Evolutionary conservation across 2,888 invertebrate genomes (phyloP).

Genomic region (Callyntrura sp.): DNA sequence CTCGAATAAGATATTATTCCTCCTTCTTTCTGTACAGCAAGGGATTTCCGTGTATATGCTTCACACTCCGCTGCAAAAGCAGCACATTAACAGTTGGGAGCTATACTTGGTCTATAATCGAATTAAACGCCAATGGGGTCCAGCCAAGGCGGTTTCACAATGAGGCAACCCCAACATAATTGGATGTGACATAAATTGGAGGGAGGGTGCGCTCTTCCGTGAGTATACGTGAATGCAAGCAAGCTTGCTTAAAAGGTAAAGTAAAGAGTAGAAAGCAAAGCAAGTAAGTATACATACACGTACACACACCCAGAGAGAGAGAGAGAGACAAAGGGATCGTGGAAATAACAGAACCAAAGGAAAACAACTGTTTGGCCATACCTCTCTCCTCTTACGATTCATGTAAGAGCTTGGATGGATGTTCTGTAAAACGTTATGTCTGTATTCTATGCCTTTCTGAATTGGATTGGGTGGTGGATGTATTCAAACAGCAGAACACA

Average conservation of each 20-base stretch:
- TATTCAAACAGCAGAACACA: no score
- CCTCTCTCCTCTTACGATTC: no score
- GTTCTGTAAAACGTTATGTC: no score
- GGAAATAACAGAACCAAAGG: no score
- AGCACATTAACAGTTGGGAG: slow-evolving; percentile 56
- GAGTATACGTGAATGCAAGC: slow-evolving; percentile 36
- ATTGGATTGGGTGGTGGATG: no score
- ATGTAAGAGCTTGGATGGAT: no score
- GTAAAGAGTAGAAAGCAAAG: neutral
- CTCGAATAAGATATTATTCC: neutral
- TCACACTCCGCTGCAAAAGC: neutral
- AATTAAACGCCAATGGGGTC: slow-evolving; percentile 84
- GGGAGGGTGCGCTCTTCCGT: slow-evolving; percentile 78
- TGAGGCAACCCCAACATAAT: slow-evolving; percentile 83
- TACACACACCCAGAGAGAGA: no score
- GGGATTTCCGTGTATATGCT: slow-evolving; percentile 39
- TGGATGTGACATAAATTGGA: slow-evolving; percentile 83
- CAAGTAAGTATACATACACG: neutral
- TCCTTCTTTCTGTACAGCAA: slow-evolving; percentile 17
- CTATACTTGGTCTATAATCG: slow-evolving; percentile 80
- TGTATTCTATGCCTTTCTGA: no score
- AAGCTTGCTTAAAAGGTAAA: neutral
- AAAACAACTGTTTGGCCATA: no score
- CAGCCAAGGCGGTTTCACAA: slow-evolving; percentile 83
- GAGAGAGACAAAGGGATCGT: no score